These are phyloP conservation scores for Phalanger gymnotis DNA, from an alignment of 2,797 vertebrate genomes.

Conservation along the genomic window DNA sequence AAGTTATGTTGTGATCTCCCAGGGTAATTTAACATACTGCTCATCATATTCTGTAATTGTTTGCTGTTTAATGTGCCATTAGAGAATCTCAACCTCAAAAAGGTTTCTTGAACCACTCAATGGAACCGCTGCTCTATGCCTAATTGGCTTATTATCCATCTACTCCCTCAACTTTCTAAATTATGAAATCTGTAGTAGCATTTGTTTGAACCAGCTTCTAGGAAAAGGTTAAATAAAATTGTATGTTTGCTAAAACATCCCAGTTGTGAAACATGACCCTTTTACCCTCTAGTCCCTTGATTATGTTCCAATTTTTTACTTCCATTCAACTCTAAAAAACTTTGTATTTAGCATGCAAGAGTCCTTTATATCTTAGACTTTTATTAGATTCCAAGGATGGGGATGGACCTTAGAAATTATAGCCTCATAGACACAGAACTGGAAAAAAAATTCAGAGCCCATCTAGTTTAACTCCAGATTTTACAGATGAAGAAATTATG, in stretches of 20 bases:
- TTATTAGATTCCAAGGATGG: neutral
- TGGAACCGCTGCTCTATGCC: neutral
- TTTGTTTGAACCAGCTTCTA: neutral
- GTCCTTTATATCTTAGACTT: neutral
- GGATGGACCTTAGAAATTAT: neutral
- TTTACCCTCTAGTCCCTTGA: neutral
- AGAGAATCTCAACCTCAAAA: neutral
- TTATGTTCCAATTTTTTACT: neutral
- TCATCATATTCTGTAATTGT: neutral
- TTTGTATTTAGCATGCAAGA: neutral
- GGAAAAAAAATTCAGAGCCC: neutral
- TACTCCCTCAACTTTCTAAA: neutral
- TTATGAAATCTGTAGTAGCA: neutral
- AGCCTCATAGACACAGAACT: neutral
- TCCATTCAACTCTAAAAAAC: neutral
- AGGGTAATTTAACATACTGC: neutral
- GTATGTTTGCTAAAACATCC: neutral
- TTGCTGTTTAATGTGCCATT: neutral
- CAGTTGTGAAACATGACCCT: neutral
- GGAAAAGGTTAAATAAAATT: neutral
- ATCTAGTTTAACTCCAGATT: neutral
- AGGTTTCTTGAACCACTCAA: neutral
- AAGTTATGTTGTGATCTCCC: neutral
- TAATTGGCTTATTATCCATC: neutral
- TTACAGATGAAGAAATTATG: neutral